Base-by-base conservation (phyloP, 2,888 invertebrate genomes). In the Blastobasis adustella region DNA sequence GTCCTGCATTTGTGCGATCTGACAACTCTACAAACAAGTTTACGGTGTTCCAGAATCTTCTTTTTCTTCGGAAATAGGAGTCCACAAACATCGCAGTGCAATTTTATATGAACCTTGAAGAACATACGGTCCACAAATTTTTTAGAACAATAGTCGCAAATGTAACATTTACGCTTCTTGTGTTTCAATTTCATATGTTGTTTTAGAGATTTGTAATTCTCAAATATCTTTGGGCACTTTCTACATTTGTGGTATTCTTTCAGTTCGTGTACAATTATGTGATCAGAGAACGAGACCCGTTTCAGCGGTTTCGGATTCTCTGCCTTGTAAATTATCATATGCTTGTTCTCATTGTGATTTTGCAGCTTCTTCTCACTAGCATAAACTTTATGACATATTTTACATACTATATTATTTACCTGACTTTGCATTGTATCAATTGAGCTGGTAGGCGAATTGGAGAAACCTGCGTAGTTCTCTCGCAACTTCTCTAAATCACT, bases 101-200 rank as follows among this genome's bases (percentile, higher is more conserved):
- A 50, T 51, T 76, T 79, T 0, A 87, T 77, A 49, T 88, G 87
- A 0, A 82, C 73, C 69, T 87, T 87, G 41, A 87, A 87, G 41
- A 84, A 76, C 61, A 73, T 79, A 43, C 84, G 68, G 53, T 86
- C 82, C 1, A 71, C 69, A 55, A 86, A 87, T 6, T 72, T 76
- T 54, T 76, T 85, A 6, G 66, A 62, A 53, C 87, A 88, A 51
- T 85, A 87, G 54, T 82, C 61, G 54, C 87, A 88, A n/a, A 82
- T 78, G 51, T 86, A 88, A 49, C 80, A 79, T 61, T 81, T 86
- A 6, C 82, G 75, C 58, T 85, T 87, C 56, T 76, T 83, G 50
- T 88, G 87, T 0, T 59, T 56, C 1, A 60, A 58, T 54, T 75
- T 82, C 67, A 72, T 80, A 37, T 87, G 88, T 0, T 37, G 47